Evolutionary conservation across 2,888 invertebrate species (phyloP).

Genomic region (Tinea semifulvella): DNA sequence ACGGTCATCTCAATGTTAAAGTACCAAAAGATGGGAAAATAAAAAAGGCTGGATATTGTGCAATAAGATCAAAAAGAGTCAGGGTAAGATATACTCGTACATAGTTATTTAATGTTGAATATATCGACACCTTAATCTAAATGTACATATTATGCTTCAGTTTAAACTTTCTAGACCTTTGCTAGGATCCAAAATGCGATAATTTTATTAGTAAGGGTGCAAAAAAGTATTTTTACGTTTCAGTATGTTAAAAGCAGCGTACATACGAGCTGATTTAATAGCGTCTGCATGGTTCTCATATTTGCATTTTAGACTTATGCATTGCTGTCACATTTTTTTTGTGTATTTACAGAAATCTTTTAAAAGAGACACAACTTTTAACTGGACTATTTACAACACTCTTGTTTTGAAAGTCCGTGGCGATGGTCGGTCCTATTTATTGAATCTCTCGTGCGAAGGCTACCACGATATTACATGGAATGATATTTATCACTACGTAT

Average conservation of each 20-base stretch:
- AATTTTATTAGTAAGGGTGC: too few relatives aligned
- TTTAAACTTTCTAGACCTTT: too few relatives aligned
- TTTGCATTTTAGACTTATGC: too few relatives aligned
- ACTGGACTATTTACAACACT: constrained; percentile 83
- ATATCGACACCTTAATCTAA: too few relatives aligned
- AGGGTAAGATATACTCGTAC: constrained; percentile 66
- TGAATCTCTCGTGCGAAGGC: constrained; percentile 81
- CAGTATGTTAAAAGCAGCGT: too few relatives aligned
- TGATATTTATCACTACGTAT: constrained; percentile 84
- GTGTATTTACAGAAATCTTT: constrained; percentile 77
- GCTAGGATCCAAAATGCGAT: too few relatives aligned
- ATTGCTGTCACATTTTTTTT: constrained; percentile 13
- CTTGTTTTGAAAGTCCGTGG: constrained; percentile 84
- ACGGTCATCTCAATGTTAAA: constrained; percentile 73
- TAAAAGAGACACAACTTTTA: constrained; percentile 70
- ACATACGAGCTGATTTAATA: too few relatives aligned
- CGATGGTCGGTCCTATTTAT: constrained; percentile 90
- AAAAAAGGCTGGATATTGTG: constrained; percentile 84
- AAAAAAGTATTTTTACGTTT: too few relatives aligned
- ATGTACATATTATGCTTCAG: too few relatives aligned
- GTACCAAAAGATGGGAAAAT: constrained; percentile 83
- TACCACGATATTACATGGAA: constrained; percentile 89
- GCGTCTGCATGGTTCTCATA: too few relatives aligned
- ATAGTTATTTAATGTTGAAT: too few relatives aligned
- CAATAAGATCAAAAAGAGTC: constrained; percentile 73